Base-by-base conservation (phyloP, 1,140 invertebrate species). In the Drosophila athabasca region DNA sequence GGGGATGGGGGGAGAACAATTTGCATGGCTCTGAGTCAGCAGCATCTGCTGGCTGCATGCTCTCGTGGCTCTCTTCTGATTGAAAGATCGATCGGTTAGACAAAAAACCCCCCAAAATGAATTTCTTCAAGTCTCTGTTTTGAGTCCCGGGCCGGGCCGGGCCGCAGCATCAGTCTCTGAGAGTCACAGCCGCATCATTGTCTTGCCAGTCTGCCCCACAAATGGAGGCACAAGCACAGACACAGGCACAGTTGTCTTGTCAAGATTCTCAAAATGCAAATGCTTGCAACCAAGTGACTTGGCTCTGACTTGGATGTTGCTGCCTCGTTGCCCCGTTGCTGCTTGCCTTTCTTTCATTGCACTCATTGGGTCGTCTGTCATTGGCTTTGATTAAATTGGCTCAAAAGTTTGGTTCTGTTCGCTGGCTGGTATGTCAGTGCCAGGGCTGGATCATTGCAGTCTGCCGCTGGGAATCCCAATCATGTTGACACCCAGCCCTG, bases 1-100 rank as follows among this genome's bases (percentile, higher is more conserved):
- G n/a, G 7, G 9, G 45, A 52, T 53, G 60, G 55, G 8, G 8
- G 31, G 31, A 0, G 31, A 41, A 59, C 67, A 79, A 89, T 84
- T 83, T 85, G 73, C 82, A 87, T 85, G 53, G 44, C 64, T 76
- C 66, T 75, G 61, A 62, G 59, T 71, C 58, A 68, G 55, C 39
- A 35, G 55, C 60, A 62, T 57, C 74, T 65, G 59, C 59, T 61
- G 26, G 59, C 59, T 61, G 26, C 50, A 57, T 31, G 68, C 64
- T 77, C 66, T 84, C 51, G 62, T 59, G 74, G 78, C 75, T 75
- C 70, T 77, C 58, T 66, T 11, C 62, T 90, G 88, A 90, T 90
- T 90, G 88, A 90, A 90, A 90, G 88, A 90, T 90, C 88, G 88
- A 89, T 90, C 70, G 83, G 67, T 79, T 68, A 87, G 83, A 87